Evolutionary conservation across 2,888 invertebrate species (phyloP), one percentile per base, ranked within the genome.

Genomic region (Drosophila meridionalis): DNA sequence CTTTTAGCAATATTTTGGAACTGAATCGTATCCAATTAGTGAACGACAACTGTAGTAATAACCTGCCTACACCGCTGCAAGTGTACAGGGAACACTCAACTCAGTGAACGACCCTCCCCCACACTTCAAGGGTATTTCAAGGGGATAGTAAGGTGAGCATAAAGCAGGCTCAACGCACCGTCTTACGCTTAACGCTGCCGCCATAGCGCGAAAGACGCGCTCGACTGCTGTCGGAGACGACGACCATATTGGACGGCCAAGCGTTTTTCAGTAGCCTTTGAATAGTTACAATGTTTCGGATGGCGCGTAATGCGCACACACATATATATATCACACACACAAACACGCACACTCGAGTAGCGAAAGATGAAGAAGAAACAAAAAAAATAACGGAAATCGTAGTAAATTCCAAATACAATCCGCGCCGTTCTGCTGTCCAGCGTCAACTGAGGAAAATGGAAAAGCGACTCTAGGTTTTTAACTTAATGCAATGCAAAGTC

Each of bases 161-260:
- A 30, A 12, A 60, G 20, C n/a, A 20, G 20, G n/a, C 20, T 14
- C 5, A 40, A 59, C 90, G 63, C 82, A 92, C 92, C 92, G 90
- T 92, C 89, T 92, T 92, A 55, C 89, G 86, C 70, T 92, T 92
- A 34, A 92, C 87, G 81, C 92, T 92, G 79, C 91, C 86, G 69
- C 73, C 83, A 63, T 92, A 90, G 67, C 90, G 92, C 75, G 90
- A 87, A 73, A 92, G 78, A 59, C 92, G 91, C 69, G 91, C 83
- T 7, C 92, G 91, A 78, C 80, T 92, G 78, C 78, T 92, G 69
- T 92, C 91, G 61, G 92, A 90, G 52, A 92, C 92, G 84, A 92
- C 92, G 82, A 92, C 92, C 92, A 92, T 92, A 74, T 87, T 87
- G 77, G 78, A 76, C 80, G 82, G 69, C 68, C 81, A 80, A 38